These are phyloP conservation scores for Pegoplata infirma DNA, from an alignment of 2,888 invertebrate genomes.

Conservation along the genomic window DNA sequence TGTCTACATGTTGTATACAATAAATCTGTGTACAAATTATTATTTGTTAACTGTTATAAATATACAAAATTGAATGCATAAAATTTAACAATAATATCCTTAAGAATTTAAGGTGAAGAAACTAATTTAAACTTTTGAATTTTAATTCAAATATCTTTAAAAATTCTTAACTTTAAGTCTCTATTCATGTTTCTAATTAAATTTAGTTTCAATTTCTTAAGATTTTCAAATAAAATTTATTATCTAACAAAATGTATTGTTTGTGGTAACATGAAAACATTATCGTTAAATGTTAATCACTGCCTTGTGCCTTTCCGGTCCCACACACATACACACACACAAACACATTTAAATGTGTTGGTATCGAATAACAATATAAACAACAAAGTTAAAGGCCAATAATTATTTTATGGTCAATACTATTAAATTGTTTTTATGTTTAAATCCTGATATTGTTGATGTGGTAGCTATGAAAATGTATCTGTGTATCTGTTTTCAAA, in stretches of 20 bases:
- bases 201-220: not conserved
- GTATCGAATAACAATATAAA: no score
- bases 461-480: not conserved
- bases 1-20: not conserved
- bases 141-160: not conserved
- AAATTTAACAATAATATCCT: not conserved
- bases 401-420: slow-evolving; percentile 15
- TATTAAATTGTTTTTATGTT: slow-evolving; percentile 23
- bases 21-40: not conserved
- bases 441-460: not conserved
- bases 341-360: no score
- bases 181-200: not conserved
- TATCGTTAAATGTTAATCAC: slow-evolving; percentile 18
- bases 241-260: not conserved
- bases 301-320: not conserved
- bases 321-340: no score
- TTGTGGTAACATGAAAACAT: not conserved
- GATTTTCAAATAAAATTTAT: not conserved
- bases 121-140: not conserved
- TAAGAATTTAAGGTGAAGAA: not conserved
- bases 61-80: no score
- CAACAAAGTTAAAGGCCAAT: slow-evolving; percentile 6
- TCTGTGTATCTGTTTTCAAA: no score
- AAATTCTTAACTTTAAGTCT: not conserved
- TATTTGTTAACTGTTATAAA: not conserved